Evolutionary conservation across 2,113 vertebrate genomes (phyloP), one percentile per base, ranked within the genome.

Genomic region (Serinus canaria): DNA sequence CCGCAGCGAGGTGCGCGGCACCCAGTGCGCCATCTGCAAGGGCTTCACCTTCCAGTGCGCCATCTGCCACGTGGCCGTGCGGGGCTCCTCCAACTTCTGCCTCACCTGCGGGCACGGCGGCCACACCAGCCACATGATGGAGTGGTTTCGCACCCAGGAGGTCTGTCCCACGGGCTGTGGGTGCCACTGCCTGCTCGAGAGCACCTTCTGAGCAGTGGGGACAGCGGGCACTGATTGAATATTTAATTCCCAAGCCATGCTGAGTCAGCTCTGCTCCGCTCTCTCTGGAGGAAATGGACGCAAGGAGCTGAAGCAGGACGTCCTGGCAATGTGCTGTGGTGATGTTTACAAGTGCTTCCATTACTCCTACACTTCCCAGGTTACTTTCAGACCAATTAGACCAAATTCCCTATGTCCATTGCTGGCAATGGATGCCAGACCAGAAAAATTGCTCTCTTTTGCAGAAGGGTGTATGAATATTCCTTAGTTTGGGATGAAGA

Each of bases 121-220:
- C 15, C 99, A 99, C 97, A 99, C 99, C 60, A 98, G 98, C 82
- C 99, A 99, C 96, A 99, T 99, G 99, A 98, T 99, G 99, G 99
- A 99, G 94, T 99, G 99, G 99, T 99, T 99, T 74, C 98, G 99
- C 46, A 98, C 98, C 5, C 99, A 99, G 96, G 99, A 99, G 84
- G 99, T 99, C 83, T 99, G 99, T 80, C 99, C 99, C 64, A 99
- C 99, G 0, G 99, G 99, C 89, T 99, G 99, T 2, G 99, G 99
- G 1, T 99, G 99, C 97, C 99, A 98, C 96, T 99, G 99, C 89
- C 97, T 99, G 66, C 98, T 99, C 0, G 99, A 99, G 96, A 99
- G 99, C 97, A 99, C 99, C 31, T 99, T 99, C 98, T 99, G 98
- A 99, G 41, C 53, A 0, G 1, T 6, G 72, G 31, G n/a, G 31